Percentiles rank a stretch among this genome's conserved stretches.
Evolutionary conservation across 2,113 vertebrate species (phyloP).

Genomic region (Dipodomys stephensi): DNA sequence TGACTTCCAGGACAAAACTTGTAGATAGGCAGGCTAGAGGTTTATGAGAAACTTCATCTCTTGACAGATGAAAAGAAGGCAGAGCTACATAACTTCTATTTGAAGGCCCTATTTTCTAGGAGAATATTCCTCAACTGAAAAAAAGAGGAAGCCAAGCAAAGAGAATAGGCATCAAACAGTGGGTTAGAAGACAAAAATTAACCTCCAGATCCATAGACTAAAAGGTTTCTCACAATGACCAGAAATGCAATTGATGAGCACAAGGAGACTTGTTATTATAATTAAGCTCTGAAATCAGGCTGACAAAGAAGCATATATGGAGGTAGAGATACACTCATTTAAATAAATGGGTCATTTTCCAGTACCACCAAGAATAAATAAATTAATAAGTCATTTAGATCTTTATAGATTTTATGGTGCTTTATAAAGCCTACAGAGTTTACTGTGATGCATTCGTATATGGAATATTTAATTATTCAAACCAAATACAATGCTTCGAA

Average conservation of each 20-base stretch:
- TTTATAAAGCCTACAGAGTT: slow-evolving; percentile 55
- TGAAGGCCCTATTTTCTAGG: slow-evolving; percentile 17
- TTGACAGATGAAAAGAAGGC: not conserved
- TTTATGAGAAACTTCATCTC: slow-evolving; percentile 42
- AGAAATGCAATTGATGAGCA: slow-evolving; percentile 7
- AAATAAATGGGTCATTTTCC: slow-evolving; percentile 8
- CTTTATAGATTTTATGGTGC: slow-evolving; percentile 46
- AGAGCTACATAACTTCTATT: not conserved
- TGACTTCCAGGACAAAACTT: not conserved
- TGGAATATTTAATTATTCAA: slow-evolving; percentile 74
- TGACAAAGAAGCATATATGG: slow-evolving; percentile 29
- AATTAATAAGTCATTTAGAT: slow-evolving; percentile 25
- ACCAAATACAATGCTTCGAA: slow-evolving; percentile 57
- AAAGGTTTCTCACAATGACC: not conserved
- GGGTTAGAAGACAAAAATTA: not conserved
- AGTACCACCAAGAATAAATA: not conserved
- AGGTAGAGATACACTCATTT: slow-evolving; percentile 38
- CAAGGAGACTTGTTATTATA: slow-evolving; percentile 8
- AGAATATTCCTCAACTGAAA: not conserved
- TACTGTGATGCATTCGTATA: slow-evolving; percentile 35
- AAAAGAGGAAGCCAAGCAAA: not conserved
- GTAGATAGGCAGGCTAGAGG: not conserved
- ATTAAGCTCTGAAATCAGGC: slow-evolving; percentile 7
- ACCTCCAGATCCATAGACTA: not conserved
- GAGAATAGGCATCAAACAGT: not conserved